phyloP scores from a whole-genome alignment of 2,888 invertebrate species.

The Norana najaformis region DNA sequence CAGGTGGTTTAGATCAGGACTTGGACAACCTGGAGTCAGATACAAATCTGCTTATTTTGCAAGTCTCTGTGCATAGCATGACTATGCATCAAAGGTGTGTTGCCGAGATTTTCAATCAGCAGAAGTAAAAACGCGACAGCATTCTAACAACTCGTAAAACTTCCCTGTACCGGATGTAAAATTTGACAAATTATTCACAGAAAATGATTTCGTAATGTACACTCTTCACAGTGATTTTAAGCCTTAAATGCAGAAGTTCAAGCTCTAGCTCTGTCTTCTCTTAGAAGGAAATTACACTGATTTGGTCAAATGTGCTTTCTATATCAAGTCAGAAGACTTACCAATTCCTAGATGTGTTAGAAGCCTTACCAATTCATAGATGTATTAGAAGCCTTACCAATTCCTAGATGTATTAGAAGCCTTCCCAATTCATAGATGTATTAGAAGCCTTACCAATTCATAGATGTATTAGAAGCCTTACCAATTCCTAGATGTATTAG shows the following conservation, averaged over 20 bases:
- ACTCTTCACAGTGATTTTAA: not conserved
- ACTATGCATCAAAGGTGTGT: too few relatives aligned
- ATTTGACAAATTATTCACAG: not conserved
- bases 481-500: conserved; percentile 98
- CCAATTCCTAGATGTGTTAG: conserved; percentile 98
- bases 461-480: conserved; percentile 85
- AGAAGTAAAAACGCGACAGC: not conserved
- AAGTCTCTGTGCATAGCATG: too few relatives aligned
- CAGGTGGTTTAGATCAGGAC: too few relatives aligned
- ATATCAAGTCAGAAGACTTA: conserved; percentile 61
- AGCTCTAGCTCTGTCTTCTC: too few relatives aligned
- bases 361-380: conserved; percentile 86
- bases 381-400: conserved; percentile 86
- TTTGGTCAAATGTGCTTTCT: not conserved
- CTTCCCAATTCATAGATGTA: conserved; percentile 95
- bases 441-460: conserved; percentile 85
- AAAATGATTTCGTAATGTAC: not conserved
- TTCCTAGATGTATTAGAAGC: conserved; percentile 94
- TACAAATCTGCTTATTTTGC: too few relatives aligned
- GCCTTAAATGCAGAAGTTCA: not conserved
- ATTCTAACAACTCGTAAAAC: not conserved
- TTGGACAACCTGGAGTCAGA: too few relatives aligned
- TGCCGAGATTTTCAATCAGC: too few relatives aligned
- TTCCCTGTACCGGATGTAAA: not conserved
- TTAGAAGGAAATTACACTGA: not conserved